Evolutionary conservation across 2,113 vertebrate species (phyloP), one percentile per base, ranked within the genome.

Genomic region (Labrus mixtus): DNA sequence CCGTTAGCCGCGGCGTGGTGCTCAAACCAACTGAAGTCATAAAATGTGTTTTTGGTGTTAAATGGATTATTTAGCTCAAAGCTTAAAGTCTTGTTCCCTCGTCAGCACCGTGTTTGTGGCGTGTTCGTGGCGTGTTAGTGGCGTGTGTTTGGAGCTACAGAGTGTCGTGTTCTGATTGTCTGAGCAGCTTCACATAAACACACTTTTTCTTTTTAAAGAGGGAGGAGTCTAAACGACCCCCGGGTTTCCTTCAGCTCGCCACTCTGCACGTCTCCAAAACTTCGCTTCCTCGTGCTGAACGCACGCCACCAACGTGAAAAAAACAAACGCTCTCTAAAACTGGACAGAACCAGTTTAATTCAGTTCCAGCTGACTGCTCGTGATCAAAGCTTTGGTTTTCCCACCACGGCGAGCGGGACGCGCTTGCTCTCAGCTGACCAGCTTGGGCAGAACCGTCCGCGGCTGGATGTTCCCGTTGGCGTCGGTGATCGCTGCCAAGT

Each of bases 381-480:
- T 11, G 41, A 61, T 55, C 33, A 2, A 48, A n/a, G 45, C 51
- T 37, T n/a, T 11, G 16, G 10, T 33, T 8, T 12, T 36, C 51
- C 57, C 68, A 2, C 61, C 56, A 63, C 68, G 55, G 83, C 75
- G 53, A 51, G 73, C 23, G 78, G 87, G 76, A 82, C 53, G 81
- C 78, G 16, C 12, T 82, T 61, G 76, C 68, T 87, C 87, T 95
- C 96, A 99, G 95, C 96, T 99, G 85, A 99, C 97, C 15, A 99
- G 95, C 94, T 99, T 99, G 93, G 98, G 97, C 95, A 99, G 96
- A 80, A 98, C 97, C 79, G 98, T 98, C 94, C 98, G 94, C 61
- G 97, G 95, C 92, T 99, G 98, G 93, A 98, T 96, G 96, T 99
- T 99, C 75, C 98, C 98, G 79, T 99, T 99, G 93, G 98, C 97